Base-by-base conservation (phyloP, 53 echinoderm and acorn worm genomes). In the Patiria pectinifera region DNA sequence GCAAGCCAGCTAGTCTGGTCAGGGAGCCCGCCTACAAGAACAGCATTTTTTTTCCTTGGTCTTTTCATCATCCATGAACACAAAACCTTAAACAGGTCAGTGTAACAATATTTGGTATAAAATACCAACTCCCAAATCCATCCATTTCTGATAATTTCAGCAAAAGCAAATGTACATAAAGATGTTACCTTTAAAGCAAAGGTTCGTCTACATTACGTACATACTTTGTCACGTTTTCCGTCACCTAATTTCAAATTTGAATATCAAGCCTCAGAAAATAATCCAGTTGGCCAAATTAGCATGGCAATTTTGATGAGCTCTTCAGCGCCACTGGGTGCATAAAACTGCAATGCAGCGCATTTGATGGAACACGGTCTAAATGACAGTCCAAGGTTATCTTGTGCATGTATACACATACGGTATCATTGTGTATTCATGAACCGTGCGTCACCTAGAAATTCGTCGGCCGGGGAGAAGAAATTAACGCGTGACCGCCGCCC, bases 371-470 rank as follows among this genome's bases (percentile, higher is more conserved):
- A 14, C 66, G 66, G 14, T 66, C 66, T 66, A 66, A 66, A 66
- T 11, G 23, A 18, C 18, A 19, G 76, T 24, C 76, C 8, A 76
- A 43, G 11, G 13, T n/a, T 76, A 76, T 76, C 76, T 76, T 9
- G 26, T 79, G 16, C 80, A 45, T 46, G 46, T 18, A 25, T 76
- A 79, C 43, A 5, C 48, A 79, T 15, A 79, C 53, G 0, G 53
- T 53, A 53, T 46, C 80, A 79, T 46, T 45, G 47, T 79, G 80
- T 79, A 79, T 79, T 79, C 80, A 79, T 79, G 80, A 79, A 45
- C 45, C 2, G 48, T 47, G 80, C 80, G 13, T 45, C 80, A 79
- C 80, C 47, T 25, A 79, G 8, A 53, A 79, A 44, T 79, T 45
- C 15, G 46, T 35, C 80, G 3, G 47, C 35, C 22, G 80, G 16